A percentile compares a stretch with the other conserved stretches of the same genome.
Evolutionary conservation across 2,888 invertebrate species (phyloP).

Genomic region (Antheraea yamamai): DNA sequence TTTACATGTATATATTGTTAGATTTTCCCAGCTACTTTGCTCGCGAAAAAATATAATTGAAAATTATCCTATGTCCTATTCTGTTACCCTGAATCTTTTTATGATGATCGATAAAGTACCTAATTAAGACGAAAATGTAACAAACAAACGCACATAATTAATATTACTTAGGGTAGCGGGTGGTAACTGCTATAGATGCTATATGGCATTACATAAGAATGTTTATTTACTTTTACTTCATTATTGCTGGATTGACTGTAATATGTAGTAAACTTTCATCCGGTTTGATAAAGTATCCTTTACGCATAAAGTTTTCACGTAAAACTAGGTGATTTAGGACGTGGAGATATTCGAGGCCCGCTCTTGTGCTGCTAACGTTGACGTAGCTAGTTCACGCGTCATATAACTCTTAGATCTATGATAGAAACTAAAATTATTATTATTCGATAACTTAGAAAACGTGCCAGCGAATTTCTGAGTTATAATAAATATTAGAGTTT

Average conservation of each 20-base stretch:
- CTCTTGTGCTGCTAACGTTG: conserved; percentile 8
- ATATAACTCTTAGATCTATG: conserved; percentile 17
- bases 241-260: conserved; percentile 33
- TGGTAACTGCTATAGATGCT: no score
- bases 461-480: background rate
- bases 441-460: background rate
- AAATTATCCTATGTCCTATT: no score
- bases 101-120: no score
- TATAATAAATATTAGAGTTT: background rate
- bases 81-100: no score
- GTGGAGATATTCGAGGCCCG: conserved; percentile 30
- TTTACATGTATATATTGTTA: no score
- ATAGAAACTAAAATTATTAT: no score
- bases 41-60: no score
- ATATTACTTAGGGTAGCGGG: no score
- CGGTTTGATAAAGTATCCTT: conserved; percentile 45
- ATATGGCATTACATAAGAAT: no score
- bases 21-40: no score
- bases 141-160: no score
- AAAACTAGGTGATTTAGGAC: conserved; percentile 47
- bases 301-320: conserved; percentile 46
- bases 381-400: conserved; percentile 20
- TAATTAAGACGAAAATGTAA: no score
- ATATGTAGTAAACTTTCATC: conserved; percentile 36
- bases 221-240: conserved; percentile 13